Evolutionary conservation across 2,113 vertebrate species (phyloP), one percentile per base, ranked within the genome.

Genomic region (Cettia cetti): DNA sequence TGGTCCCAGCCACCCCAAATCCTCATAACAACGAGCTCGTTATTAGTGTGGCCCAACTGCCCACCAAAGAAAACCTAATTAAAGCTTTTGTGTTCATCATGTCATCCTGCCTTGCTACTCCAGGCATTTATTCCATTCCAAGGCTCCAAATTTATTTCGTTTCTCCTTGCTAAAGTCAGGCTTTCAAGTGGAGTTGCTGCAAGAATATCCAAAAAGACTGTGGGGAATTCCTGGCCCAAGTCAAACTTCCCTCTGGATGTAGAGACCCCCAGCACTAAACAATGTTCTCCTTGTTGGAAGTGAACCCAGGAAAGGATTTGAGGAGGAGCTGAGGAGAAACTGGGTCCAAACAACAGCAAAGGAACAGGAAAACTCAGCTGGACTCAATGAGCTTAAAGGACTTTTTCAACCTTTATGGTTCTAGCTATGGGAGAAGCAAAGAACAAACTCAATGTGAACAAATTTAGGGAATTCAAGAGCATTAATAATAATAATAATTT

Each of bases 251-350:
- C 50, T 30, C 39, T 31, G 53, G 22, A 52, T 23, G 52, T 11
- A 42, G 27, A 60, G 60, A 60, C 7, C 20, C 37, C 27, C 40
- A 61, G 61, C 10, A 61, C 59, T 53, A 53, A 65, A 7, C 39
- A 61, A 5, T 4, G 13, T 21, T 78, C 27, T 70, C 49, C 37
- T 68, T 30, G 30, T 39, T 9, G 2, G 50, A 71, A 61, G 1
- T 2, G 0, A 64, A 47, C 20, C 52, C 0, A 2, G 35, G 1
- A 1, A 82, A 33, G 18, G 35, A n/a, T 60, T 8, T 37, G 31
- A 44, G 60, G 33, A 69, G 42, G 11, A 84, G 3, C 1, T 1
- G 7, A 42, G 39, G 7, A 39, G 39, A 89, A 37, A 30, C 27
- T 9, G 37, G 16, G 27, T 52, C 42, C 68, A 59, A 81, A 44